Evolutionary conservation across 2,113 vertebrate genomes (phyloP).

Genomic region (Apistogramma diplotaenia): DNA sequence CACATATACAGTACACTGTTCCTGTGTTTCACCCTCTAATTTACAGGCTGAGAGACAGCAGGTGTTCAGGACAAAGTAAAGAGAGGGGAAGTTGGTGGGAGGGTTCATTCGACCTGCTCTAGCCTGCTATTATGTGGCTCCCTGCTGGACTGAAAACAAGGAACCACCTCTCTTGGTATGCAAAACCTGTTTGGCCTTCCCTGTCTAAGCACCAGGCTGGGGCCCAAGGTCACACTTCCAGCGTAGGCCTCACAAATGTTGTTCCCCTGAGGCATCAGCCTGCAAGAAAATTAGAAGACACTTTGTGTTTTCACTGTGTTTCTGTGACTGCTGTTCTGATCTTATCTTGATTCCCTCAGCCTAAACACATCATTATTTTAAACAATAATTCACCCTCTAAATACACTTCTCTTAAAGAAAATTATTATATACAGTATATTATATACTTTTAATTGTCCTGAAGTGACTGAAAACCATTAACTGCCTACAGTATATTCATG

Average conservation of each 20-base stretch:
- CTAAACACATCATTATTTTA: constrained; percentile 22
- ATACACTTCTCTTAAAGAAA: neutral
- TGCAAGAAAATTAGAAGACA: constrained; percentile 45
- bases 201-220: constrained; percentile 29
- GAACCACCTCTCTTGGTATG: constrained; percentile 58
- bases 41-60: constrained; percentile 67
- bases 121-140: constrained; percentile 47
- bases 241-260: constrained; percentile 51
- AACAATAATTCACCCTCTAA: constrained; percentile 24
- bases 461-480: neutral
- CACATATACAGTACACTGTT: constrained; percentile 48
- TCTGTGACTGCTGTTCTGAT: constrained; percentile 39
- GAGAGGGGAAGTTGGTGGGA: constrained; percentile 51
- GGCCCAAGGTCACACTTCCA: constrained; percentile 61
- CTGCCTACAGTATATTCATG: neutral
- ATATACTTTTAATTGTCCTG: neutral
- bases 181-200: constrained; percentile 53
- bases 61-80: constrained; percentile 61
- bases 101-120: constrained; percentile 27
- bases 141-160: constrained; percentile 52
- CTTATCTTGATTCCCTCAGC: constrained; percentile 26
- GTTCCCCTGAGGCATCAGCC: constrained; percentile 37
- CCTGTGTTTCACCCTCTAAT: constrained; percentile 60
- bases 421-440: neutral
- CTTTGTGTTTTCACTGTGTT: constrained; percentile 26